phyloP scores from a whole-genome alignment of 2,888 invertebrate genomes.

The Strigamia transsilvanica region DNA sequence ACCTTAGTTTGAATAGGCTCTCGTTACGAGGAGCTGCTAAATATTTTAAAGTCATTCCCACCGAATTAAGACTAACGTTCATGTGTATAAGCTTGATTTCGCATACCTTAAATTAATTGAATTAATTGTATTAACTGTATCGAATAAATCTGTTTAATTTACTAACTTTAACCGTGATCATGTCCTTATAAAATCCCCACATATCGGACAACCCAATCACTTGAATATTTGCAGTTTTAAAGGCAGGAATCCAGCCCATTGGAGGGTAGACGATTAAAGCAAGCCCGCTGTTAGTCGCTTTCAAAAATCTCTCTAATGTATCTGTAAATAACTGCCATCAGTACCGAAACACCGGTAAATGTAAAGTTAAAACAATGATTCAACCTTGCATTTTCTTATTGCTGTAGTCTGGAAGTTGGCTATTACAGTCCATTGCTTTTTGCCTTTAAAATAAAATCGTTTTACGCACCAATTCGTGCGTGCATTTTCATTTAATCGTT shows the following conservation, averaged over 20 bases:
- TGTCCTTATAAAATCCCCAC: neutral
- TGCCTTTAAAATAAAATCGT: slow-evolving; percentile 1
- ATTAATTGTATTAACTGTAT: neutral
- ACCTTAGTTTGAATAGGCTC: neutral
- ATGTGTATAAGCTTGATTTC: neutral
- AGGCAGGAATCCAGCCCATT: neutral
- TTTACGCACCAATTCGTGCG: neutral
- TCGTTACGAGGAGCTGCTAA: neutral
- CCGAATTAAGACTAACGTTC: neutral
- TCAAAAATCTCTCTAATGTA: neutral
- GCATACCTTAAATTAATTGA: neutral
- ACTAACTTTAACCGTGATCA: neutral
- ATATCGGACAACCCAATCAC: neutral
- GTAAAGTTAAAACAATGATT: neutral
- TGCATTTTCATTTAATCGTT: neutral
- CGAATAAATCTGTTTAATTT: neutral
- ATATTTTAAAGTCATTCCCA: neutral
- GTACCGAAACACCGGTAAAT: neutral
- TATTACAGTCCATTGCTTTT: neutral
- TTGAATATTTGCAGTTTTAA: neutral
- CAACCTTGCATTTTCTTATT: neutral
- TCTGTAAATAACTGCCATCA: neutral
- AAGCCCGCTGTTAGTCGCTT: neutral
- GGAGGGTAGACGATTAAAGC: neutral
- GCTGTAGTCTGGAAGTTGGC: neutral